Conservation (phyloP, 2,797 vertebrate species). For the Pseudochirops cupreus region DNA sequence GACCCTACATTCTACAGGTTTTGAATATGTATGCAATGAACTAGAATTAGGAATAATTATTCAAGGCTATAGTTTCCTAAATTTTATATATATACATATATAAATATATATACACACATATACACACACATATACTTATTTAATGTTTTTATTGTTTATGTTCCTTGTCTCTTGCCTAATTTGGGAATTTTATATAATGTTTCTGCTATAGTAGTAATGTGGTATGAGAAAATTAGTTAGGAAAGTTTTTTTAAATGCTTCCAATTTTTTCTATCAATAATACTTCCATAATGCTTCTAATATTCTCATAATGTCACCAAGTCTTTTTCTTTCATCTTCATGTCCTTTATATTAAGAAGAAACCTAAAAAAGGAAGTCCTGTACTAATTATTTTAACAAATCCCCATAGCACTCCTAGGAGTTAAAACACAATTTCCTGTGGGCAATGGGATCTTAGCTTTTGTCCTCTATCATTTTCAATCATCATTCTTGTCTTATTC, state of each 20-base stretch:
- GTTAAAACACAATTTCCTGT: slow-evolving; percentile 43
- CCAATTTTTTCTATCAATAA: slow-evolving; percentile 31
- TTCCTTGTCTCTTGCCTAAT: neutral
- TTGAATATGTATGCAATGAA: neutral
- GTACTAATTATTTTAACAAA: slow-evolving; percentile 46
- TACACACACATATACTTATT: neutral
- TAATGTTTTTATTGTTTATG: neutral
- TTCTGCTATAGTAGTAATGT: neutral
- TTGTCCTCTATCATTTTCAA: slow-evolving; percentile 41
- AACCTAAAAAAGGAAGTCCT: slow-evolving; percentile 46
- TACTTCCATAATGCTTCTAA: slow-evolving; percentile 27
- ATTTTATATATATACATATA: too few species aligned
- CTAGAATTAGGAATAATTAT: neutral
- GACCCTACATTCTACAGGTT: neutral
- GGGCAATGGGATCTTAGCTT: slow-evolving; percentile 8
- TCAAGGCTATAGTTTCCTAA: neutral
- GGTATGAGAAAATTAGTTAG: neutral
- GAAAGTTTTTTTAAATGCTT: neutral
- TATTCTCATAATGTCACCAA: slow-evolving; percentile 3
- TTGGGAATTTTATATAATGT: slow-evolving; percentile 35
- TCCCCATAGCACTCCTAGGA: slow-evolving; percentile 15
- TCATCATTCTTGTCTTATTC: slow-evolving; percentile 26
- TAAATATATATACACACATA: too few species aligned
- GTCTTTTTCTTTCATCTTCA: slow-evolving; percentile 42
- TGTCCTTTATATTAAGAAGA: slow-evolving; percentile 28